These are phyloP conservation scores for Neolamprologus hecqui DNA, from an alignment of 2,113 vertebrate genomes.

Conservation along the genomic window DNA sequence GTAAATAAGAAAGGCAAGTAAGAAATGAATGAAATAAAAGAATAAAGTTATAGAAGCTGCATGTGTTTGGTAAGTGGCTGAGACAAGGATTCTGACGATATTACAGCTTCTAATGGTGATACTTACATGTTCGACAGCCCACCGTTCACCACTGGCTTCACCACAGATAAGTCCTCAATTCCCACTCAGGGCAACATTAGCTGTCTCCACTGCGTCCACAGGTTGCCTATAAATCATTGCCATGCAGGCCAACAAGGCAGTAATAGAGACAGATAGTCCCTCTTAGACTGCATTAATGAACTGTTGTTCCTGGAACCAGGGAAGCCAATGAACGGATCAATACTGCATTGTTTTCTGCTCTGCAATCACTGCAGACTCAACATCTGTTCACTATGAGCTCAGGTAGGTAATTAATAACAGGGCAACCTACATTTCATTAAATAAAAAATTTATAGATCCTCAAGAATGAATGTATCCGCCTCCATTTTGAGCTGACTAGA, in stretches of 20 bases:
- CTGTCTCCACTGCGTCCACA: conserved; percentile 19
- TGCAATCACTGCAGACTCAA: background rate
- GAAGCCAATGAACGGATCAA: conserved; percentile 22
- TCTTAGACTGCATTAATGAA: conserved; percentile 51
- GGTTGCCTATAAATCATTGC: conserved; percentile 48
- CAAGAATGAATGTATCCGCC: background rate
- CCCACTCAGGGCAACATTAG: conserved; percentile 8
- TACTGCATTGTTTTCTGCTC: conserved; percentile 33
- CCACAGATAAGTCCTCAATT: background rate
- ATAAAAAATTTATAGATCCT: background rate
- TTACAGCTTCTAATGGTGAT: background rate
- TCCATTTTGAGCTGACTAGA: background rate
- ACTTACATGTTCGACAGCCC: background rate
- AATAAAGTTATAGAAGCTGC: background rate
- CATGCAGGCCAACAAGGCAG: conserved; percentile 29
- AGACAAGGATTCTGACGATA: background rate
- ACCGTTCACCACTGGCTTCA: background rate
- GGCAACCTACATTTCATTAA: background rate
- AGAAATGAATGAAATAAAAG: background rate
- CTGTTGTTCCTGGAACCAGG: conserved; percentile 46
- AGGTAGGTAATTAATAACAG: conserved; percentile 2
- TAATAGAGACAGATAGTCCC: conserved; percentile 57
- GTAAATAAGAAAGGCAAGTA: background rate
- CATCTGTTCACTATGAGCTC: background rate
- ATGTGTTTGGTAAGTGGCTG: background rate